Conservation (phyloP, 1,140 invertebrate genomes). For the Aphidius ervi region DNA sequence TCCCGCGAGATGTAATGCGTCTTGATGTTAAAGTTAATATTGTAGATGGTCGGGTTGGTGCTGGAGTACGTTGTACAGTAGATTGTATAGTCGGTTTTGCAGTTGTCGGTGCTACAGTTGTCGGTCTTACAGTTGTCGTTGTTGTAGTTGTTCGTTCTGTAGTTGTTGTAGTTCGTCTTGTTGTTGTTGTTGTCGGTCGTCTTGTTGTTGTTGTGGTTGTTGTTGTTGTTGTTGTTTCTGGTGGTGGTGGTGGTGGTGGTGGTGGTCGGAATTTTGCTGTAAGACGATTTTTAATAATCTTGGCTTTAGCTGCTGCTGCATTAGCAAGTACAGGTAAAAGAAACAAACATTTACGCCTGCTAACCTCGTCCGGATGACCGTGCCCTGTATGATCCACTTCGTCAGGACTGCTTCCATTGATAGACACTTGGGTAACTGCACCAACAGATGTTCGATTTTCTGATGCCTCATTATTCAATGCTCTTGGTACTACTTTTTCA, state of each 20-base stretch:
- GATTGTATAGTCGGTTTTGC: not conserved
- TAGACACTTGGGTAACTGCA: too few relatives aligned
- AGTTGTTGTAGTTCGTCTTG: too few relatives aligned
- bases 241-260: not conserved
- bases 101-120: not conserved
- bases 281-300: not conserved
- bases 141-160: not conserved
- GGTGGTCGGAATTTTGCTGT: not conserved
- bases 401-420: too few relatives aligned
- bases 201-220: too few relatives aligned
- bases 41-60: not conserved
- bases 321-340: not conserved
- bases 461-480: too few relatives aligned
- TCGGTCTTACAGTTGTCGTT: not conserved
- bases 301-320: not conserved
- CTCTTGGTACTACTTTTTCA: too few relatives aligned
- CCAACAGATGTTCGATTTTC: too few relatives aligned
- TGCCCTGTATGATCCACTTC: too few relatives aligned
- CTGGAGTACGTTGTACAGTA: not conserved
- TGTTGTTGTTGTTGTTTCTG: too few relatives aligned
- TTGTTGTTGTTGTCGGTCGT: too few relatives aligned
- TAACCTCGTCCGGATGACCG: slow-evolving; percentile 3
- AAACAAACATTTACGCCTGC: slow-evolving; percentile 13
- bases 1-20: not conserved
- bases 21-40: not conserved